These are phyloP conservation scores for Troides aeacus DNA, from an alignment of 2,888 invertebrate species.

Conservation along the genomic window DNA sequence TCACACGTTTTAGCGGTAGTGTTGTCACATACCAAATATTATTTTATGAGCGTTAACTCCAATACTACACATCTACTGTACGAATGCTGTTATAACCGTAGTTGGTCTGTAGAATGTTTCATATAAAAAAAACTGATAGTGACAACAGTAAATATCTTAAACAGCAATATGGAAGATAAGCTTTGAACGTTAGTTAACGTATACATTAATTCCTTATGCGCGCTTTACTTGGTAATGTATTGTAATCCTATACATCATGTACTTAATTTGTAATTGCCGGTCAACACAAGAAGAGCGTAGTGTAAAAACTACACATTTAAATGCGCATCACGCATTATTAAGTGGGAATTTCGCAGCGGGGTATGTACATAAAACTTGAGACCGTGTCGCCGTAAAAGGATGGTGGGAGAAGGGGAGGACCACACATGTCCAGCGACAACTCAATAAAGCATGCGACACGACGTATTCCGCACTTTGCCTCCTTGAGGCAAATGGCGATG, in stretches of 20 bases:
- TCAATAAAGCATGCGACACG: slow-evolving; percentile 17
- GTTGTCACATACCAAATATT: too few species aligned
- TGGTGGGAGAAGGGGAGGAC: background rate
- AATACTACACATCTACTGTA: too few species aligned
- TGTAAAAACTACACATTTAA: slow-evolving; percentile 10
- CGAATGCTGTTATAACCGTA: too few species aligned
- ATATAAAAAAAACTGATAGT: too few species aligned
- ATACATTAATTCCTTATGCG: slow-evolving; percentile 1
- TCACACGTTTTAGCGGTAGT: too few species aligned
- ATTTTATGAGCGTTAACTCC: too few species aligned
- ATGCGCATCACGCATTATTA: slow-evolving; percentile 21
- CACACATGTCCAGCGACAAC: slow-evolving; percentile 25
- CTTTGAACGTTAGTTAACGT: background rate
- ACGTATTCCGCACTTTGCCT: slow-evolving; percentile 6
- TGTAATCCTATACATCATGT: slow-evolving; percentile 11
- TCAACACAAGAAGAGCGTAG: background rate
- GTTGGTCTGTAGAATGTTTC: too few species aligned
- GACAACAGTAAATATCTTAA: background rate
- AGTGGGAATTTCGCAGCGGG: slow-evolving; percentile 21
- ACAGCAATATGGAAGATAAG: background rate
- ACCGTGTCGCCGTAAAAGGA: slow-evolving; percentile 24
- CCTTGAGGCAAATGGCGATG: slow-evolving; percentile 6
- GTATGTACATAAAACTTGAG: slow-evolving; percentile 21
- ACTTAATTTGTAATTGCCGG: slow-evolving; percentile 16
- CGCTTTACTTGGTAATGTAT: slow-evolving; percentile 4